These are phyloP conservation scores for Aspidiotus rigidus DNA, from an alignment of 2,888 invertebrate species.

Conservation along the genomic window DNA sequence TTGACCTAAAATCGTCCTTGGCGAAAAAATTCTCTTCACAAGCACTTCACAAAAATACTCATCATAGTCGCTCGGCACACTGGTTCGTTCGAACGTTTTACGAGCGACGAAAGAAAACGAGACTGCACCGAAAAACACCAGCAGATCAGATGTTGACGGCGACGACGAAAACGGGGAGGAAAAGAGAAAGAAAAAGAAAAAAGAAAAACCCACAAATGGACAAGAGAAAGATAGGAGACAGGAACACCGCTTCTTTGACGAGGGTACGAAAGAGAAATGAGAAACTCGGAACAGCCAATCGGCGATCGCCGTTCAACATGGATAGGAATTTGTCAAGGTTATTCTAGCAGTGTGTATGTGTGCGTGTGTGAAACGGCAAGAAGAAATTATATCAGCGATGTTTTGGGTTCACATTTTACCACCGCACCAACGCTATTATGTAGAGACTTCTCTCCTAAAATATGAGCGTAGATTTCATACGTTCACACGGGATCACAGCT, in stretches of 20 bases:
- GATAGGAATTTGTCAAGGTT: constrained; percentile 32
- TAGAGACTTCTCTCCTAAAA: no score
- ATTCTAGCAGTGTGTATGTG: neutral
- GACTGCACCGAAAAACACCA: constrained; percentile 1
- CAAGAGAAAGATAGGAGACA: constrained; percentile 9
- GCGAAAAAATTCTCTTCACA: constrained; percentile 27
- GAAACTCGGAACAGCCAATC: constrained; percentile 26
- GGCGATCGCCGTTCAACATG: constrained; percentile 24
- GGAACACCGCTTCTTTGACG: constrained; percentile 5
- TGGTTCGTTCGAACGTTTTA: neutral
- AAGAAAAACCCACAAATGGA: neutral
- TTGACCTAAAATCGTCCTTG: constrained; percentile 34
- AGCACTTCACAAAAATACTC: constrained; percentile 11
- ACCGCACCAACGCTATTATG: constrained; percentile 15
- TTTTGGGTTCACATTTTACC: constrained; percentile 6
- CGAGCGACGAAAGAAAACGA: neutral
- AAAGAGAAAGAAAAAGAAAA: constrained; percentile 5
- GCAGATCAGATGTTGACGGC: neutral
- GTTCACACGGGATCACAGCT: no score
- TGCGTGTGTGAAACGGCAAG: constrained; percentile 21
- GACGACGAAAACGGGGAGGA: neutral
- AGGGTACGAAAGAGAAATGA: constrained; percentile 16
- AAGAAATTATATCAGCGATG: constrained; percentile 11
- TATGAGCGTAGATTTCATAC: no score
- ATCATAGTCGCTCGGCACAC: no score